Conservation (phyloP, 1,140 invertebrate species). For the Tribolium madens region DNA sequence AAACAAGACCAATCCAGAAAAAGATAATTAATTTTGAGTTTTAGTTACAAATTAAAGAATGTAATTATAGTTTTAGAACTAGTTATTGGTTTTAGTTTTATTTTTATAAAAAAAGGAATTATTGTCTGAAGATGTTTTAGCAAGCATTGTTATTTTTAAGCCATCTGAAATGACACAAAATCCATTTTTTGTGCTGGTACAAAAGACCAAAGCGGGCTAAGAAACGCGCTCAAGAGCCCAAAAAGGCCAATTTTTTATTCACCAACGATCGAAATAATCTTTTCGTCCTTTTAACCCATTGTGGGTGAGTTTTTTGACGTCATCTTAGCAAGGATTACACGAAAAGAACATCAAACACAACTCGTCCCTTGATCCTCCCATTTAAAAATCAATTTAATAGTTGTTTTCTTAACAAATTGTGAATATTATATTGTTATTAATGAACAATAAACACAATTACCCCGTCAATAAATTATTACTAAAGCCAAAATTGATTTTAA, state of each 20-base stretch:
- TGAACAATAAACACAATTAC: constrained; percentile 2
- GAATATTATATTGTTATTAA: constrained; percentile 8
- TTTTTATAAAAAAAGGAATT: too few species aligned
- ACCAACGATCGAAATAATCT: not conserved
- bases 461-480: constrained; percentile 14
- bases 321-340: not conserved
- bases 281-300: not conserved
- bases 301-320: not conserved
- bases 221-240: not conserved
- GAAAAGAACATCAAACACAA: not conserved
- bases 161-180: not conserved
- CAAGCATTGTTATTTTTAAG: too few species aligned
- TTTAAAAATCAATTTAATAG: too few species aligned
- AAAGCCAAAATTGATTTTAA: constrained; percentile 13
- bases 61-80: too few species aligned
- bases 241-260: not conserved
- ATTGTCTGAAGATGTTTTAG: too few species aligned
- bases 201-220: not conserved
- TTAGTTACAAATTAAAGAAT: too few species aligned
- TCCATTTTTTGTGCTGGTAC: not conserved
- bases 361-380: not conserved
- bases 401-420: not conserved
- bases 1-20: too few species aligned
- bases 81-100: too few species aligned
- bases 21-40: too few species aligned